phyloP scores from a whole-genome alignment of 2,888 invertebrate genomes.

The Ophion ventricosus region DNA sequence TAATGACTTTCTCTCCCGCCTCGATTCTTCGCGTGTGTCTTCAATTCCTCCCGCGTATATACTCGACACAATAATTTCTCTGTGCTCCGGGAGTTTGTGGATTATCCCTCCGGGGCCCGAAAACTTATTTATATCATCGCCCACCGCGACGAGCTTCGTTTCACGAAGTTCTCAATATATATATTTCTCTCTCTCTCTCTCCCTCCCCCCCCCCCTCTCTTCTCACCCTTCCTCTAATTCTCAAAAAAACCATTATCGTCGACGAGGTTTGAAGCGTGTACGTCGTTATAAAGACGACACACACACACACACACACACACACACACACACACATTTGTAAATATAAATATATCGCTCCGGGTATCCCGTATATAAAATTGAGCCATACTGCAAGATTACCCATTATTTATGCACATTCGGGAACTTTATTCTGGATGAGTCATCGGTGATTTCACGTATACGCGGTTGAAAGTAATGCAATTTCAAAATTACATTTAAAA shows the following conservation, averaged over 20 bases:
- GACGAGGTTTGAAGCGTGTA: slow-evolving; percentile 32
- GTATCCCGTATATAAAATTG: slow-evolving; percentile 18
- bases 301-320: neutral
- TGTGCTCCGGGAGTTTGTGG: slow-evolving; percentile 47
- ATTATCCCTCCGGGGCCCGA: slow-evolving; percentile 49
- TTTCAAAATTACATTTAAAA: too few relatives aligned
- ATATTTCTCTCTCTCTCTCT: too few relatives aligned
- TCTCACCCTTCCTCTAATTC: slow-evolving; percentile 48
- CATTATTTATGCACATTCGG: neutral
- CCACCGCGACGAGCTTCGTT: slow-evolving; percentile 51
- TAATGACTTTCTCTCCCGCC: slow-evolving; percentile 49
- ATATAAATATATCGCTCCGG: slow-evolving; percentile 9
- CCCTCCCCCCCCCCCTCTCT: neutral
- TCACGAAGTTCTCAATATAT: slow-evolving; percentile 17
- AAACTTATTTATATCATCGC: slow-evolving; percentile 59
- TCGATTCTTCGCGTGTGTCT: slow-evolving; percentile 14
- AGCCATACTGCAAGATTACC: slow-evolving; percentile 19
- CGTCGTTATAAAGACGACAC: slow-evolving; percentile 1
- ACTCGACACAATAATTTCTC: slow-evolving; percentile 42
- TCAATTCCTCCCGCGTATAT: slow-evolving; percentile 13
- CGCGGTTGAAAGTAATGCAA: neutral
- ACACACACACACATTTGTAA: neutral
- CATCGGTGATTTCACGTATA: neutral
- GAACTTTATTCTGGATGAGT: neutral
- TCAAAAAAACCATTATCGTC: slow-evolving; percentile 58